Evolutionary conservation across 2,797 vertebrate genomes (phyloP), one percentile per base, ranked within the genome.

Genomic region (Molossus molossus): DNA sequence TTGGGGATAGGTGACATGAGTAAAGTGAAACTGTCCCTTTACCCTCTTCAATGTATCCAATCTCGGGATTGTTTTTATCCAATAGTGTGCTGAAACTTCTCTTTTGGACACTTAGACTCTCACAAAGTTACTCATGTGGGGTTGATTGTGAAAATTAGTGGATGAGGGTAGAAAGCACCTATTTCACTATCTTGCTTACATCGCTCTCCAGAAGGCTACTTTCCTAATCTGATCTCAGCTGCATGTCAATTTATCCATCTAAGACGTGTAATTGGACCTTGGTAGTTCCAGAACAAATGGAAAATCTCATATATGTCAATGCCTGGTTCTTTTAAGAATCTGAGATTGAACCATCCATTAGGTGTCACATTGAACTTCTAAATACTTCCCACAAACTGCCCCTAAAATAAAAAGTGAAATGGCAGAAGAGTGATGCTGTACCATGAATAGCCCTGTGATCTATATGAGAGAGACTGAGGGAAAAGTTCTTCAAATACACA

Each of bases 391-490:
- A 79, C 15, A 90, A 90, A 9, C 5, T 67, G 11, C 3, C 15
- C 73, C 55, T 72, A 48, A 81, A 64, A 85, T 62, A 45, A 70
- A 87, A 75, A 75, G 62, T 21, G 45, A 91, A 94, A 96, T 45
- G 18, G 8, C 58, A 86, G 23, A 64, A 64, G 33, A 84, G 25
- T 20, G 17, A 73, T 76, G 4, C 50, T 25, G 4, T n/a, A 58
- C 12, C 33, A 53, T n/a, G 55, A 76, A 69, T 76, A 64, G 6
- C 29, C 73, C 17, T 75, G 37, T 40, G 58, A n/a, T 4, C 18
- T 67, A 91, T 77, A 48, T 53, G 13, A 48, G 9, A 65, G 11
- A 70, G 15, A 53, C 20, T 72, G 15, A 50, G n/a, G n/a, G 13
- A 45, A 73, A 75, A 40, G 21, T 40, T 85, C 17, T 21, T 15